Percentiles rank a stretch among this genome's conserved stretches.
phyloP scores from a whole-genome alignment of 2,797 vertebrate genomes.

The Lerista edwardsae region DNA sequence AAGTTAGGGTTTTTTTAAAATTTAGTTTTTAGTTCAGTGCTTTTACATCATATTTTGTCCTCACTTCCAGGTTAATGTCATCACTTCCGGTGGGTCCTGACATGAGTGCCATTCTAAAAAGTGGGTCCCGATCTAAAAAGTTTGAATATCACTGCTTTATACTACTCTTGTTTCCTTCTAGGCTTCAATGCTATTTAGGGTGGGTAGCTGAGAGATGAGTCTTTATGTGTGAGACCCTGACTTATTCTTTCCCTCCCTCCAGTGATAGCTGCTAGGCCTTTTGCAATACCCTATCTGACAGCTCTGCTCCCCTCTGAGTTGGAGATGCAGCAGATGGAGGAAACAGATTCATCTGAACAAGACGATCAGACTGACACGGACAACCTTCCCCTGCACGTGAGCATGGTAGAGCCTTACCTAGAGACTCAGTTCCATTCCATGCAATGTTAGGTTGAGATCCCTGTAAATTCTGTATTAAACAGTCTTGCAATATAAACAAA shows the following conservation, averaged over 20 bases:
- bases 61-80: too few relatives aligned
- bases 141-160: too few relatives aligned
- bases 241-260: background rate
- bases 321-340: constrained; percentile 95
- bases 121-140: too few relatives aligned
- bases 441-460: background rate
- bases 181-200: background rate
- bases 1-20: too few relatives aligned
- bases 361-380: constrained; percentile 96
- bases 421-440: background rate
- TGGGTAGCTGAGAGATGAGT: background rate
- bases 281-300: constrained; percentile 91
- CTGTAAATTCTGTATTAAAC: background rate
- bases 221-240: background rate
- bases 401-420: constrained; percentile 67
- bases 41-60: too few relatives aligned
- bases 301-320: constrained; percentile 95
- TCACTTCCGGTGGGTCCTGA: too few relatives aligned
- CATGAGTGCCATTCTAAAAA: too few relatives aligned
- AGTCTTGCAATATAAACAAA: background rate
- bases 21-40: too few relatives aligned
- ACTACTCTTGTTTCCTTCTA: background rate
- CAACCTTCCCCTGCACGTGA: constrained; percentile 85
- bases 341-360: constrained; percentile 97
- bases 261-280: constrained; percentile 94